Conservation (phyloP, 2,113 vertebrate genomes). For the Forbesichthys agassizii region DNA sequence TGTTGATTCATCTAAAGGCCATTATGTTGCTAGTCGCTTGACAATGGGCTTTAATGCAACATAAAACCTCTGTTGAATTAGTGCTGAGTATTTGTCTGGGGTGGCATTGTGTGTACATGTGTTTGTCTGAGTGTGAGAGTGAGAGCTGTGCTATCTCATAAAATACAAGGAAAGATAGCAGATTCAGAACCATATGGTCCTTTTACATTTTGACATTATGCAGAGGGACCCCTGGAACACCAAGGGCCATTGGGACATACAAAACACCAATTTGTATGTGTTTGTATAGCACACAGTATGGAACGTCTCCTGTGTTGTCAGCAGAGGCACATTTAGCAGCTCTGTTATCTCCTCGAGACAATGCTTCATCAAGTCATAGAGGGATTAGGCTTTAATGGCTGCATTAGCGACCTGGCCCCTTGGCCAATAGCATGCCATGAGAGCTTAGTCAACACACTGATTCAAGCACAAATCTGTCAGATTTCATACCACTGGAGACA, state of each 20-base stretch:
- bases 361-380: conserved; percentile 77
- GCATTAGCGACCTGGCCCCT: conserved; percentile 74
- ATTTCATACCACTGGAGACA: neutral
- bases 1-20: conserved; percentile 35
- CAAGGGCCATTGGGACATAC: no score
- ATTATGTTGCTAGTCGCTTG: conserved; percentile 26
- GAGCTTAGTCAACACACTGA: conserved; percentile 63
- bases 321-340: conserved; percentile 67
- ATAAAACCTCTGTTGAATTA: conserved; percentile 36
- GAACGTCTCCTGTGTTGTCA: conserved; percentile 71
- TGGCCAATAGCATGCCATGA: conserved; percentile 71
- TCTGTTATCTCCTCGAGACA: conserved; percentile 79
- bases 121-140: conserved; percentile 12
- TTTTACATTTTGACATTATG: neutral
- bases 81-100: conserved; percentile 11
- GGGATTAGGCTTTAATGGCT: conserved; percentile 84
- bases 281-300: no score
- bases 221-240: no score
- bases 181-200: neutral
- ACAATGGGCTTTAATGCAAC: conserved; percentile 44
- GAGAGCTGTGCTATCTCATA: neutral
- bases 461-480: neutral
- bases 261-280: no score
- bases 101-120: neutral
- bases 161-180: neutral